A percentile compares a stretch with the other conserved stretches of the same genome.
These are phyloP conservation scores for Apodemia mormo DNA, from an alignment of 2,888 invertebrate species.

Conservation along the genomic window DNA sequence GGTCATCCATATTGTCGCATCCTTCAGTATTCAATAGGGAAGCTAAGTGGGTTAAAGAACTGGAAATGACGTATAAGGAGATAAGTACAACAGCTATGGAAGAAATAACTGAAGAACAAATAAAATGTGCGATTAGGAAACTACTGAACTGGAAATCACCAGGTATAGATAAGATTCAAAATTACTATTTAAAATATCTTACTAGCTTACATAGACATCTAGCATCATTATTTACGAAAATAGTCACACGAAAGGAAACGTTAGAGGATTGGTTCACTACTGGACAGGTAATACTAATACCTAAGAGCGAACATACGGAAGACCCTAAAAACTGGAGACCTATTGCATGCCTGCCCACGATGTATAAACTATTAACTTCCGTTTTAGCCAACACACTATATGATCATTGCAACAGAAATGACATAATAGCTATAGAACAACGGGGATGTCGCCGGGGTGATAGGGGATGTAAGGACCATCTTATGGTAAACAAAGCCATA, in stretches of 20 bases:
- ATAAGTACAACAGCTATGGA: no score
- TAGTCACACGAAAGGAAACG: background rate
- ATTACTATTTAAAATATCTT: no score
- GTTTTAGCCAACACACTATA: conserved; percentile 24
- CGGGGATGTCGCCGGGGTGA: conserved; percentile 26
- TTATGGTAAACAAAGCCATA: conserved; percentile 32
- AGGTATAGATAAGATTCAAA: no score
- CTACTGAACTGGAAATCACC: no score
- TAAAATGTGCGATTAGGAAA: no score
- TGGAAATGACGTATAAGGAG: no score
- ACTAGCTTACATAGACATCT: conserved; percentile 14
- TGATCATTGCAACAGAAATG: conserved; percentile 20
- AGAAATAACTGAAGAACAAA: no score
- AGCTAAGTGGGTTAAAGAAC: no score
- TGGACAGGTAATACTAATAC: conserved; percentile 7
- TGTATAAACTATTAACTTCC: conserved; percentile 28
- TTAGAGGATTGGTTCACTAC: conserved; percentile 16
- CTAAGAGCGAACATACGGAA: background rate
- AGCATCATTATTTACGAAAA: background rate
- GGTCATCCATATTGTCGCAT: no score
- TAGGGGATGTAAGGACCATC: conserved; percentile 31
- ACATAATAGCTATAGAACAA: conserved; percentile 27
- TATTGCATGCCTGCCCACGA: conserved; percentile 29
- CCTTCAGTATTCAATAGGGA: conserved; percentile 2
- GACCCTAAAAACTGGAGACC: conserved; percentile 42